Percentiles rank a stretch among this genome's conserved stretches.
phyloP scores from a whole-genome alignment of 2,797 vertebrate species.

The Muscicapa comitata region DNA sequence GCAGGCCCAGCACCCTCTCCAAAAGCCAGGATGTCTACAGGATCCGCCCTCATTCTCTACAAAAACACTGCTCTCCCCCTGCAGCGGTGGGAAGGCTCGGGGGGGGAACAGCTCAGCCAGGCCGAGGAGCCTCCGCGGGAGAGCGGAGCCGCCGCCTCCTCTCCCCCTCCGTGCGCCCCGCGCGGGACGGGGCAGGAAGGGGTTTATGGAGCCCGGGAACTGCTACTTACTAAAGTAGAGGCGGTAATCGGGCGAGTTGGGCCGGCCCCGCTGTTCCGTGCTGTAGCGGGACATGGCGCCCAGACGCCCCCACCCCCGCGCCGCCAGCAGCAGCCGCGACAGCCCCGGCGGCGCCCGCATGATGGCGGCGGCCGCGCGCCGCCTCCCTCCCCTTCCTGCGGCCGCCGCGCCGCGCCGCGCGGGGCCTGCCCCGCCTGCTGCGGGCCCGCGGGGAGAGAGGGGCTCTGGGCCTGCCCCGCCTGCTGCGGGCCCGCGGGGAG shows the following conservation, averaged over 20 bases:
- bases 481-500: no score
- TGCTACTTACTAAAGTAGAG: slow-evolving; percentile 92
- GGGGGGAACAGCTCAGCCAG: neutral
- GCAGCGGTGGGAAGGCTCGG: no score
- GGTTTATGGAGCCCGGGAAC: neutral
- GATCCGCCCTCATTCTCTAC: neutral
- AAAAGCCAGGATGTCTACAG: neutral
- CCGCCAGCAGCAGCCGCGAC: neutral
- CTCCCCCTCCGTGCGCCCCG: neutral
- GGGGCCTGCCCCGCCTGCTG: neutral
- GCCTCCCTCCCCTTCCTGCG: neutral
- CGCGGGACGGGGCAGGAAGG: neutral
- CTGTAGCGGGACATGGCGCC: slow-evolving; percentile 76
- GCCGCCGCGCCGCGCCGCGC: neutral
- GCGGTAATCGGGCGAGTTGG: slow-evolving; percentile 82
- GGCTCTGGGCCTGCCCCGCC: accelerated
- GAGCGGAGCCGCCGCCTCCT: neutral
- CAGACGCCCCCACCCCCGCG: neutral
- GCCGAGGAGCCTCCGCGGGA: neutral
- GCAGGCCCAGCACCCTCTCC: neutral
- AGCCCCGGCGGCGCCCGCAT: slow-evolving; percentile 39
- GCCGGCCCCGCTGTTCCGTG: slow-evolving; percentile 83
- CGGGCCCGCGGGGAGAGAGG: neutral
- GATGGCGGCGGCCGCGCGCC: neutral
- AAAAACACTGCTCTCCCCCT: neutral